Evolutionary conservation across 2,113 vertebrate genomes (phyloP).

Genomic region (Xenopus laevis): DNA sequence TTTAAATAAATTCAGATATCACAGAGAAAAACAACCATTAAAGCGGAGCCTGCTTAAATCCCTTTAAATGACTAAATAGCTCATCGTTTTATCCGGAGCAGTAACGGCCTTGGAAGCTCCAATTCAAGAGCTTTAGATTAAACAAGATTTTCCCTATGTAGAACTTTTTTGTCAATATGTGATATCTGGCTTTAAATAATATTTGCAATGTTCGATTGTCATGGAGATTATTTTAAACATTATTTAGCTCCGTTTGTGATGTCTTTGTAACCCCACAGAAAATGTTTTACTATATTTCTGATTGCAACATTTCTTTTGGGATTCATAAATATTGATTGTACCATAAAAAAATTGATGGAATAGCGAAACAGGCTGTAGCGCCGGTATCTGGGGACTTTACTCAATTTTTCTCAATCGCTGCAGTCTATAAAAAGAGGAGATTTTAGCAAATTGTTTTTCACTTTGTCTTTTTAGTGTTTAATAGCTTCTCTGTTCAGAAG

Average conservation of each 20-base stretch:
- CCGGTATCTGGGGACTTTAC: conserved; percentile 80
- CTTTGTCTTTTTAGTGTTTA: conserved; percentile 82
- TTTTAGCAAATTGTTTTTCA: conserved; percentile 83
- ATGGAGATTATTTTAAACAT: conserved; percentile 81
- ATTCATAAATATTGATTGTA: conserved; percentile 99
- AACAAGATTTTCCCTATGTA: conserved; percentile 51
- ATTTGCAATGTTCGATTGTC: conserved; percentile 75
- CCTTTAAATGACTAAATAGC: conserved; percentile 54
- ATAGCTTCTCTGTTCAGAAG: conserved; percentile 73
- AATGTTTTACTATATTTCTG: conserved; percentile 78
- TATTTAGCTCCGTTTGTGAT: conserved; percentile 73
- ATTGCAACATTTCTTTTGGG: conserved; percentile 89
- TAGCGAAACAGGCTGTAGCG: conserved; percentile 78
- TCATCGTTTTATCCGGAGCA: conserved; percentile 54
- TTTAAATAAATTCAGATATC: conserved; percentile 83
- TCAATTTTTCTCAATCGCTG: conserved; percentile 87
- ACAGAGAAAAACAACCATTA: conserved; percentile 77
- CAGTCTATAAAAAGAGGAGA: conserved; percentile 85
- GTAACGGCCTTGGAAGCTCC: conserved; percentile 55
- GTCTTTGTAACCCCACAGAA: conserved; percentile 69
- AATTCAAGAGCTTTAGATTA: conserved; percentile 57
- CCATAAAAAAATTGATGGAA: conserved; percentile 92
- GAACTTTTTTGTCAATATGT: conserved; percentile 36
- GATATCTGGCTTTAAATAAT: conserved; percentile 70
- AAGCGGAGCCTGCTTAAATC: conserved; percentile 54